Conservation (phyloP, 2,888 invertebrate genomes). For the Blastobasis adustella region DNA sequence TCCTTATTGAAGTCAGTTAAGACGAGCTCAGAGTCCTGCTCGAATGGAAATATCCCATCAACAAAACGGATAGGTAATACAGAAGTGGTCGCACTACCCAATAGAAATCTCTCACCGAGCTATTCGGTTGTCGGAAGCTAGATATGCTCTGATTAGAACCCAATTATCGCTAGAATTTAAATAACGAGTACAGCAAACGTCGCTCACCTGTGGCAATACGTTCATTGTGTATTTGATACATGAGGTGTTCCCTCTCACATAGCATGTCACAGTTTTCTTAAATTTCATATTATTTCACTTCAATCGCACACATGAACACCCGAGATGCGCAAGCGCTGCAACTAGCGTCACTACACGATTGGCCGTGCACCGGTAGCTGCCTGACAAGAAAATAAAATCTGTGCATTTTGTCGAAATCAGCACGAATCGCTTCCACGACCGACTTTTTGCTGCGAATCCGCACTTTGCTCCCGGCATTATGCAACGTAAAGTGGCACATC, state of each 20-base stretch:
- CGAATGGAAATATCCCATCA: no score
- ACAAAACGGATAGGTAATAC: no score
- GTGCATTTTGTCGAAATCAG: constrained; percentile 49
- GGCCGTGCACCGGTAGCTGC: constrained; percentile 30
- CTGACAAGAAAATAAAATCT: constrained; percentile 43
- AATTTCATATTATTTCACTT: constrained; percentile 43
- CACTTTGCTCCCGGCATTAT: constrained; percentile 39
- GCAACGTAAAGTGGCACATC: constrained; percentile 42
- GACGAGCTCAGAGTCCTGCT: no score
- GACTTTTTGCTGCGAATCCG: constrained; percentile 44
- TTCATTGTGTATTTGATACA: constrained; percentile 44
- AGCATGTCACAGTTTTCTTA: constrained; percentile 59
- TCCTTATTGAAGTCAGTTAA: no score
- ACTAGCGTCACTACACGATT: constrained; percentile 33
- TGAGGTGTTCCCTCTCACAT: constrained; percentile 52
- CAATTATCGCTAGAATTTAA: no score
- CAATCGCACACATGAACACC: constrained; percentile 27
- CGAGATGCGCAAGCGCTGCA: constrained; percentile 44
- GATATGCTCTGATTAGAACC: no score
- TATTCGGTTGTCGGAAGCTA: no score
- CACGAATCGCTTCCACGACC: constrained; percentile 52
- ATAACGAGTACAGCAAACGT: no score
- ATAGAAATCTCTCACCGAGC: no score
- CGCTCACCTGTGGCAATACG: constrained; percentile 27
- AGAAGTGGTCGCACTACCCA: no score